phyloP scores from a whole-genome alignment of 1,140 invertebrate genomes.

The Subanguina moxae region DNA sequence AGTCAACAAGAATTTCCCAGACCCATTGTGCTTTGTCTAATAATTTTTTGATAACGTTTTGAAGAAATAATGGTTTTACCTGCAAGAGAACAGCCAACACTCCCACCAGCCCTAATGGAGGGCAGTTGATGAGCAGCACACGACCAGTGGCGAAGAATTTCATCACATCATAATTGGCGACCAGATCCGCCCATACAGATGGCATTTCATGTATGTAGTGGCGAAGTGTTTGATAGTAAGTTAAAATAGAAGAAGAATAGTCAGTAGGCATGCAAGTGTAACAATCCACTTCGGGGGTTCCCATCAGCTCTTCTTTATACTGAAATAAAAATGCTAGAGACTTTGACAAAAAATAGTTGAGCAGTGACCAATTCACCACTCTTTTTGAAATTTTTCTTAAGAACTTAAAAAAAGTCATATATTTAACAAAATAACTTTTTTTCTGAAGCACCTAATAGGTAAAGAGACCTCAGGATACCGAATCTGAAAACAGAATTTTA shows the following conservation, averaged over 20 bases:
- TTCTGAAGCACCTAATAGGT: too few relatives aligned
- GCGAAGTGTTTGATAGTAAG: conserved; percentile 19
- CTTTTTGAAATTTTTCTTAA: too few relatives aligned
- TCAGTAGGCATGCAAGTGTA: not conserved
- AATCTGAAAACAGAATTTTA: too few relatives aligned
- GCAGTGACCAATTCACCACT: too few relatives aligned
- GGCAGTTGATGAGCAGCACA: conserved; percentile 35
- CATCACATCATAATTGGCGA: conserved; percentile 13
- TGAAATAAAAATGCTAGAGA: not conserved
- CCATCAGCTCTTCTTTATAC: not conserved
- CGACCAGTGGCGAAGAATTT: conserved; percentile 34
- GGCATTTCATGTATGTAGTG: conserved; percentile 23
- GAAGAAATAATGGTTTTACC: conserved; percentile 19
- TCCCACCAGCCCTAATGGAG: conserved; percentile 32
- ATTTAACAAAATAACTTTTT: too few relatives aligned
- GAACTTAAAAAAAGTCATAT: too few relatives aligned
- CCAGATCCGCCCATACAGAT: conserved; percentile 20
- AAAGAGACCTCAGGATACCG: too few relatives aligned
- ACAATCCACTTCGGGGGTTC: not conserved
- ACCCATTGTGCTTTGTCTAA: not conserved
- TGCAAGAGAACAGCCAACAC: conserved; percentile 39
- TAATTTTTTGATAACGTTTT: not conserved
- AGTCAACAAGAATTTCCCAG: conserved; percentile 12
- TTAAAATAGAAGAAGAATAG: conserved; percentile 16
- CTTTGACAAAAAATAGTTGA: too few relatives aligned